Base-by-base conservation (phyloP, 1,140 invertebrate species). In the Halesus radiatus region DNA sequence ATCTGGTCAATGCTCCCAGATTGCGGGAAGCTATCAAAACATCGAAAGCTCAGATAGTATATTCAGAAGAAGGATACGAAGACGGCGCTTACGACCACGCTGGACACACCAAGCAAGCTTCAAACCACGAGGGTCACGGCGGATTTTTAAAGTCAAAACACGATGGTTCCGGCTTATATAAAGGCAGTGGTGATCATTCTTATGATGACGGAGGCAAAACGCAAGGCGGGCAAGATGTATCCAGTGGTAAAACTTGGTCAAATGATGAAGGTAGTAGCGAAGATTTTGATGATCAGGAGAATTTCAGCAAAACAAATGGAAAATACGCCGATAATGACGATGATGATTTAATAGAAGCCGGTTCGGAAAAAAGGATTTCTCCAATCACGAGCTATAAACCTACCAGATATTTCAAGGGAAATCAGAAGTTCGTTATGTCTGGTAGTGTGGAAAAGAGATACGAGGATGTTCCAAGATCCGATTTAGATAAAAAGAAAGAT, bases 11-110 rank as follows among this genome's bases (percentile, higher is more conserved):
- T 83, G 92, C 92, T 4, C 90, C 91, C 0, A 87, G 93, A 79
- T 87, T 95, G 37, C 88, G 90, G 56, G 92, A 94, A 88, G 91
- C 93, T 3, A 90, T 95, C 0, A 93, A 91, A 64, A 92, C 93
- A 82, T 91, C 91, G n/a, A 95, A 94, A 87, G 90, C 92, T 3
- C 93, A 94, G 85, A 94, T 92, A 1, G 90, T 95, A 6, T 95
- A 95, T 83, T 92, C 92, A 4, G 94, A 95, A 87, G 94, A 95
- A 89, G 94, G 94, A 0, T 95, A 94, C 81, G 94, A 95, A 87
- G 94, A 95, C 86, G 90, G 91, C 0, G 94, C 91, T 6, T 95
- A 95, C 83, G 94, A 95, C 85, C 94, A 95, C 84, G 94, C 90
- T 13, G 94, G 93, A 37, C 93, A 93, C 85, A 89, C 93, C 66